Evolutionary conservation across 53 echinoderm and acorn worm species (phyloP), one percentile per base, ranked within the genome.

Genomic region (Antedon mediterranea): DNA sequence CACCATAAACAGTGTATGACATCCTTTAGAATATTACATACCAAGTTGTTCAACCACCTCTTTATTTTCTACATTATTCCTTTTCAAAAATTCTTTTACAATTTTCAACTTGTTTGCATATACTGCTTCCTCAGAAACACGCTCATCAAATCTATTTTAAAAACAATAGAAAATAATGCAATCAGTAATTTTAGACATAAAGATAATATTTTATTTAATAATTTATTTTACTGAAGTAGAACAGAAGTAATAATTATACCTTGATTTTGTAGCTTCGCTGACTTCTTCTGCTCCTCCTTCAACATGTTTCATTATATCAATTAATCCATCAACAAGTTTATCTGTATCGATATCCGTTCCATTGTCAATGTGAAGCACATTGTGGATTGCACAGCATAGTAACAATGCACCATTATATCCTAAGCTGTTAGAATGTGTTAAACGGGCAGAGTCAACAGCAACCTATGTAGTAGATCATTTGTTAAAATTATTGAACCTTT

Each of bases 381-480:
- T 71, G 43, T 98, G 85, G 26, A 98, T 87, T 0, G 98, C 98
- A 32, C 87, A 87, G 34, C 84, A 73, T 41, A 93, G 88, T 26
- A 98, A 80, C 34, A 98, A 76, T 23, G 90, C 92, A 6, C 98
- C 98, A 43, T 86, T 81, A 72, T 98, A 98, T 32, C 98, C 98
- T 29, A 84, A 84, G 26, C 43, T 30, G 43, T 98, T 89, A 72
- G 86, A 82, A 43, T 98, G 98, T 23, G 98, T 98, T 29, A 98
- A 74, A 9, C 78, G 83, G 42, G 92, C 80, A 83, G 81, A 90
- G 43, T 84, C 72, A 37, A 79, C 77, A 28, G 98, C 92, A 26
- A 83, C 81, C 98, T 98, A 71, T n/a, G n/a, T n/a, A n/a, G n/a
- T n/a, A n/a, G n/a, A n/a, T n/a, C n/a, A n/a, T n/a, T n/a, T n/a